These are phyloP conservation scores for Acanthiza pusilla DNA, from an alignment of 2,797 vertebrate genomes.

Conservation along the genomic window DNA sequence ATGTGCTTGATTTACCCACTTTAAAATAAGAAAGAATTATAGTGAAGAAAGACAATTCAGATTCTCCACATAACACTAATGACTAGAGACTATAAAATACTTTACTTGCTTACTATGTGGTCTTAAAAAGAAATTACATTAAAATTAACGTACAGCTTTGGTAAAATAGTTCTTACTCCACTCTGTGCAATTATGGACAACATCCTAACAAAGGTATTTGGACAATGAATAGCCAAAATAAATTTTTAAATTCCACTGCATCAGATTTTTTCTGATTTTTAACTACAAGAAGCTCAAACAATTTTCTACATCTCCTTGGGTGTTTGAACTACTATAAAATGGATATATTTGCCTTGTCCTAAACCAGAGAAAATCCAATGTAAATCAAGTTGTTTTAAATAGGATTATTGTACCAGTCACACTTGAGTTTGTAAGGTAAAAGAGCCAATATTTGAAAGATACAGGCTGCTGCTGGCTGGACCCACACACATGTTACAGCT, in stretches of 20 bases:
- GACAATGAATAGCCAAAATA: not conserved
- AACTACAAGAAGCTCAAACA: not conserved
- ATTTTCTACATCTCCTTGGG: not conserved
- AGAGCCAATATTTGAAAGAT: not conserved
- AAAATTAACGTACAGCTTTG: not conserved
- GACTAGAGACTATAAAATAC: not conserved
- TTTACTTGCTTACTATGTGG: not conserved
- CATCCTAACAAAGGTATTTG: not conserved
- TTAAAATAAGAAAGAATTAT: conserved; percentile 25
- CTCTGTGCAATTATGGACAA: not conserved
- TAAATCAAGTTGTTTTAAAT: not conserved
- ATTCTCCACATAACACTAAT: not conserved
- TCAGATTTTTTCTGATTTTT: not conserved
- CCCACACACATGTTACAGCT: fast-evolving
- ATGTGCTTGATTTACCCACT: conserved; percentile 23
- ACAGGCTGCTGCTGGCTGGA: not conserved
- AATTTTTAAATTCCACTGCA: not conserved
- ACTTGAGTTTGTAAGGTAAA: not conserved
- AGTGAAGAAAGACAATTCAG: not conserved
- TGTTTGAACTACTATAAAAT: not conserved
- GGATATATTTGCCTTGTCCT: not conserved
- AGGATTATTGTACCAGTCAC: not conserved
- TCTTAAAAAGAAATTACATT: not conserved
- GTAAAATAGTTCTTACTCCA: not conserved
- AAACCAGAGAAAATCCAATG: not conserved